Percentiles rank a stretch among this genome's conserved stretches.
Evolutionary conservation across 1,140 invertebrate genomes (phyloP).

Genomic region (Tribolium castaneum): DNA sequence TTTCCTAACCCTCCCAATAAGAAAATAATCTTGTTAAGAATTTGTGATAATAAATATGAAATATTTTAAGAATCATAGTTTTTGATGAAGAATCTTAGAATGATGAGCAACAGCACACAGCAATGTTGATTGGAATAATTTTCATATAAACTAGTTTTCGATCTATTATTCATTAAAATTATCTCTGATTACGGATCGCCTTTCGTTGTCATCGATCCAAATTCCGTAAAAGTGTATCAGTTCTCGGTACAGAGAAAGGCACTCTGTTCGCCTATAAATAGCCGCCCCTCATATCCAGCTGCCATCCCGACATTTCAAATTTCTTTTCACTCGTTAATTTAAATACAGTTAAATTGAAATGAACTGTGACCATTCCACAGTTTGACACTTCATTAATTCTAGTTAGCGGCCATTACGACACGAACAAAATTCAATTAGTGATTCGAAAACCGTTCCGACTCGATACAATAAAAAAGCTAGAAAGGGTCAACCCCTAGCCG

Average conservation of each 20-base stretch:
- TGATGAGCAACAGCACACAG: no score
- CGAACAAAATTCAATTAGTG: conserved; percentile 23
- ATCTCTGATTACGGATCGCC: no score
- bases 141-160: no score
- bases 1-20: no score
- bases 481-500: neutral
- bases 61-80: no score
- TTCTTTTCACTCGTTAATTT: neutral
- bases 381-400: conserved; percentile 29
- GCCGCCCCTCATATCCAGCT: neutral
- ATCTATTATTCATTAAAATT: no score
- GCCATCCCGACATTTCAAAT: neutral
- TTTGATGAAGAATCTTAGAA: no score
- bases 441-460: conserved; percentile 9
- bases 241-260: neutral
- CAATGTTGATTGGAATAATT: no score
- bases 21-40: no score
- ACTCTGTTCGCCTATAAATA: neutral
- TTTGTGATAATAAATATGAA: no score
- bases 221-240: neutral
- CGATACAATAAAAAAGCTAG: neutral
- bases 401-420: conserved; percentile 5
- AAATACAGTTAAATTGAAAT: conserved; percentile 27
- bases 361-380: conserved; percentile 32
- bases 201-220: neutral